These are phyloP conservation scores for Catharus minimus DNA, from an alignment of 2,113 vertebrate genomes.

Conservation along the genomic window DNA sequence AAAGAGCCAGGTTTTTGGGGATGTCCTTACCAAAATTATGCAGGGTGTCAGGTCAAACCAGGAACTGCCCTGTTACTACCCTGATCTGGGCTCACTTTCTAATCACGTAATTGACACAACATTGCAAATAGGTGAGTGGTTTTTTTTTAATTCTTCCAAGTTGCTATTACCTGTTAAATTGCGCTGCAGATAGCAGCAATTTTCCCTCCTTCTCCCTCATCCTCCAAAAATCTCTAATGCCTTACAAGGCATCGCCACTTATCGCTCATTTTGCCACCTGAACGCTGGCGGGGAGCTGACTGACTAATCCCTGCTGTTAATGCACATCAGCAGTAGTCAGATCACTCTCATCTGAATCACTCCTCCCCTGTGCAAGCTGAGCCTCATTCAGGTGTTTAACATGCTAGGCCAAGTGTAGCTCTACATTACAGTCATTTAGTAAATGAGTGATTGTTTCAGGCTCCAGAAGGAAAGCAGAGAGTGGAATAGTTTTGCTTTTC, in stretches of 20 bases:
- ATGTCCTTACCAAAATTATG: background rate
- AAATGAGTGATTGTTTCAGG: background rate
- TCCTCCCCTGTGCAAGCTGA: background rate
- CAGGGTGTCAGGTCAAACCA: background rate
- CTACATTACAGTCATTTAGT: background rate
- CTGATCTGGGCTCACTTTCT: background rate
- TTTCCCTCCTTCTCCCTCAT: conserved; percentile 16
- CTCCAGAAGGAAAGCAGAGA: background rate
- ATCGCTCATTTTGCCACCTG: background rate
- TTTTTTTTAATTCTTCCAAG: background rate
- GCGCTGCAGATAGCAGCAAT: conserved; percentile 11
- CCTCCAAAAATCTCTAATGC: background rate
- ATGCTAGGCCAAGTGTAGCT: background rate
- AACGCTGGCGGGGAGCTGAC: background rate
- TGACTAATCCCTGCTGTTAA: conserved; percentile 52
- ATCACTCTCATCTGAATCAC: conserved; percentile 20
- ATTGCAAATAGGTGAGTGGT: background rate
- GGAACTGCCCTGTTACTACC: background rate
- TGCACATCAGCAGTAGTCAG: background rate
- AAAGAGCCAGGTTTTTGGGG: background rate
- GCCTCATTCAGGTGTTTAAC: conserved; percentile 8
- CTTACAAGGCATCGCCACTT: background rate
- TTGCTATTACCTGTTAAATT: conserved; percentile 7
- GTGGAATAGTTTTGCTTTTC: background rate
- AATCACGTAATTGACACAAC: background rate